phyloP scores from a whole-genome alignment of 2,797 vertebrate genomes.

The Aulostomus chinensis region DNA sequence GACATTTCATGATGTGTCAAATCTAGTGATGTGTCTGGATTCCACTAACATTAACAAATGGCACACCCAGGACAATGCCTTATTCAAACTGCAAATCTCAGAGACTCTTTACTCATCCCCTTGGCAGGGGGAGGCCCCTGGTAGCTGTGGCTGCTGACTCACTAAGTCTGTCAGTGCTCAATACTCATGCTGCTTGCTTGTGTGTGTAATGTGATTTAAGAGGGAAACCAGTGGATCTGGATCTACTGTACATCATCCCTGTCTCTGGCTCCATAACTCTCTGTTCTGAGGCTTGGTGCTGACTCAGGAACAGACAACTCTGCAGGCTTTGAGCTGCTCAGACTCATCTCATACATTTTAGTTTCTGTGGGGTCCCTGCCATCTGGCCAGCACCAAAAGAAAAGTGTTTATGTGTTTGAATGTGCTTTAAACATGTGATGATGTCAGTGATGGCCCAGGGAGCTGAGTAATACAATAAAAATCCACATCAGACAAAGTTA shows the following conservation, averaged over 20 bases:
- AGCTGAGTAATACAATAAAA: constrained; percentile 60
- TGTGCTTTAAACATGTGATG: constrained; percentile 49
- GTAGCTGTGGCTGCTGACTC: constrained; percentile 62
- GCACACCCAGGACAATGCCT: no score
- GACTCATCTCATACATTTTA: constrained; percentile 34
- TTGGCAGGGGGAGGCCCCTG: constrained; percentile 36
- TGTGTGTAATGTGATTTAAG: constrained; percentile 60
- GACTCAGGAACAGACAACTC: constrained; percentile 34
- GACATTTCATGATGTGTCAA: no score
- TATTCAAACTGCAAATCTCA: constrained; percentile 45
- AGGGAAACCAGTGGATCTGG: constrained; percentile 48
- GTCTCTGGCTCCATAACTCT: constrained; percentile 35
- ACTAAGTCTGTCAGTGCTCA: constrained; percentile 41
- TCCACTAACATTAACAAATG: no score
- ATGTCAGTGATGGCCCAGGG: constrained; percentile 46
- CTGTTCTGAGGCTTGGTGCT: constrained; percentile 29
- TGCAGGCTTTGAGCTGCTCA: constrained; percentile 42
- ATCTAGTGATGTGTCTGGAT: no score
- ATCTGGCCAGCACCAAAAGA: constrained; percentile 51
- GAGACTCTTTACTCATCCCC: constrained; percentile 46
- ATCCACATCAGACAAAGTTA: constrained; percentile 30
- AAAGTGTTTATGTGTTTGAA: constrained; percentile 39
- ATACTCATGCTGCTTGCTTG: constrained; percentile 30
- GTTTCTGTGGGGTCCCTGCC: constrained; percentile 51
- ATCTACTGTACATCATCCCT: constrained; percentile 45